These are phyloP conservation scores for Drosophila sordidapex DNA, from an alignment of 2,888 invertebrate genomes.

Conservation along the genomic window DNA sequence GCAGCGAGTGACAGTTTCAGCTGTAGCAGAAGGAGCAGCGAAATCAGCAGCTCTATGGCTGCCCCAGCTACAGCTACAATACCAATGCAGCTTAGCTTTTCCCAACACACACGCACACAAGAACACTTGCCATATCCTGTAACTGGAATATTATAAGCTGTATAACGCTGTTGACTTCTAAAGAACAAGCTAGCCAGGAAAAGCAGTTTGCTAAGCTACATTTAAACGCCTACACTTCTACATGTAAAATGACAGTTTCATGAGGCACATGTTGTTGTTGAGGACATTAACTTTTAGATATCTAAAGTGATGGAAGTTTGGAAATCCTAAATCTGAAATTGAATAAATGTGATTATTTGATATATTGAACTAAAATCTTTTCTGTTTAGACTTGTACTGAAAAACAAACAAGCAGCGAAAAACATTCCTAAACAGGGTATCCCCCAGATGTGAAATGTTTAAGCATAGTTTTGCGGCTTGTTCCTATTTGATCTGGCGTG, in stretches of 20 bases:
- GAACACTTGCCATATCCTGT: constrained; percentile 36
- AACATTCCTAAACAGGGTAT: constrained; percentile 19
- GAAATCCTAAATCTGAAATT: neutral
- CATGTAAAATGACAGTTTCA: neutral
- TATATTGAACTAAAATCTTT: neutral
- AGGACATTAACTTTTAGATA: neutral
- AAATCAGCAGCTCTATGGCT: constrained; percentile 32
- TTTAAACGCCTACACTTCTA: constrained; percentile 1
- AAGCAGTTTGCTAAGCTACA: constrained; percentile 20
- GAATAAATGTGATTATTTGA: neutral
- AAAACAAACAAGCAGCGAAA: neutral
- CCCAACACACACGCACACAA: constrained; percentile 3
- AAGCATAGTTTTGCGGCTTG: constrained; percentile 12
- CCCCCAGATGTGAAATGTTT: neutral
- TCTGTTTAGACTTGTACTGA: neutral
- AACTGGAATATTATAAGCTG: constrained; percentile 34
- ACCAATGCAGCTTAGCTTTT: constrained; percentile 34
- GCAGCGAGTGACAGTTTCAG: constrained; percentile 48
- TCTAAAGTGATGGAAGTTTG: neutral
- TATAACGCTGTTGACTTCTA: constrained; percentile 20
- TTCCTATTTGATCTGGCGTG: constrained; percentile 49
- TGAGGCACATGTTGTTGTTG: neutral
- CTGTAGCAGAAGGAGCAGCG: constrained; percentile 6
- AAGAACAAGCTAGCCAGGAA: neutral
- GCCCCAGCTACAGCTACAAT: constrained; percentile 22